Evolutionary conservation across 2,888 invertebrate species (phyloP), one percentile per base, ranked within the genome.

Genomic region (Holacanthella duospinosa): DNA sequence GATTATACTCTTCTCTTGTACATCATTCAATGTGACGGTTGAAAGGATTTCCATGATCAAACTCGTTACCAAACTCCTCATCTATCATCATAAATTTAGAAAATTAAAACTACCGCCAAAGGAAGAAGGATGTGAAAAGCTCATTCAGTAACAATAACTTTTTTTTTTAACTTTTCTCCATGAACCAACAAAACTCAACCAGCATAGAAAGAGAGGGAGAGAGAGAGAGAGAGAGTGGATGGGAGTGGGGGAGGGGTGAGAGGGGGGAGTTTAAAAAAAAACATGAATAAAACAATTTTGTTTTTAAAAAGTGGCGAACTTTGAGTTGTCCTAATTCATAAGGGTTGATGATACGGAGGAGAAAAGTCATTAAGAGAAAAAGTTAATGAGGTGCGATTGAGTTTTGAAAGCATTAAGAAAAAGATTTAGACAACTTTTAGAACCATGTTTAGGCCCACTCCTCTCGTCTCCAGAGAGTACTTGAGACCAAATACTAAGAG

Each of bases 11-110:
- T 43, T 57, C 25, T 63, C 61, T 29, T 19, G 54, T 48, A 64
- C 63, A 62, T 76, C 69, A 25, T 68, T 66, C 54, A 61, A 72
- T 26, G 75, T 74, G 27, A 75, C 73, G 57, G 72, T 61, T 24
- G 69, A 66, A 24, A 78, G 73, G 43, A 79, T 75, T 24, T 73
- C 71, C 65, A 73, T 73, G 67, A 78, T 72, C 53, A 74, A 72
- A 55, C 68, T 66, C 56, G 75, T 74, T 27, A 78, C 74, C 58
- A 74, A 69, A 24, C 72, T 71, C 56, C 78, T 74, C 67, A 75
- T 74, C 78, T 76, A 71, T 12, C 66, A 68, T 44, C 59, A 64
- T 25, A 16, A 29, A 61, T 16, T 59, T 25, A 12, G 29, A 28
- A 29, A 56, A 56, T 2, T 26, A 19, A 12, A 26, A 36, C 25